These are phyloP conservation scores for Acleris literana DNA, from an alignment of 2,888 invertebrate species.

Conservation along the genomic window DNA sequence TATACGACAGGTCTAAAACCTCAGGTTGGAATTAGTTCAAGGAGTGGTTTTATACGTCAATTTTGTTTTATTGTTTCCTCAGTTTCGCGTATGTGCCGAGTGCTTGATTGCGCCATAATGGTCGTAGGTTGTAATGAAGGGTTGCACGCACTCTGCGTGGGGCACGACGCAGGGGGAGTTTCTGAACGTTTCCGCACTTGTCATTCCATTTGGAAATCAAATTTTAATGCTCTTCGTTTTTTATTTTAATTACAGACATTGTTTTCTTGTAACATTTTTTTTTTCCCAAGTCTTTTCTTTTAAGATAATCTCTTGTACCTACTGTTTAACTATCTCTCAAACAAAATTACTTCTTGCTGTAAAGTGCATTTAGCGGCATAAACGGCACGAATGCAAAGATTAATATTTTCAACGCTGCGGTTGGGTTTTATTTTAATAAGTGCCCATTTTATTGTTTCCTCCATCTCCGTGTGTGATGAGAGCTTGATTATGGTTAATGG, in stretches of 20 bases:
- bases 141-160: slow-evolving; percentile 75
- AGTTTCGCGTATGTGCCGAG: slow-evolving; percentile 79
- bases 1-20: slow-evolving; percentile 60
- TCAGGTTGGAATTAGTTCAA: slow-evolving; percentile 66
- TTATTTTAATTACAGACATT: slow-evolving; percentile 22
- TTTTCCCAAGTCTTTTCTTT: background rate
- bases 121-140: slow-evolving; percentile 77
- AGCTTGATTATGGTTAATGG: slow-evolving; percentile 75
- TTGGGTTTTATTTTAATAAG: slow-evolving; percentile 56
- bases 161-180: slow-evolving; percentile 66
- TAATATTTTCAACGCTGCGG: slow-evolving; percentile 8
- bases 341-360: too few species aligned
- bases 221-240: slow-evolving; percentile 28
- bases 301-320: background rate
- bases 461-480: slow-evolving; percentile 72
- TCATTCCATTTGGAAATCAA: slow-evolving; percentile 51
- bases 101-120: slow-evolving; percentile 79
- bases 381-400: too few species aligned
- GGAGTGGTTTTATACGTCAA: slow-evolving; percentile 77
- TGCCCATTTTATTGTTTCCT: slow-evolving; percentile 73
- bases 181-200: slow-evolving; percentile 71
- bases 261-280: background rate
- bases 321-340: background rate
- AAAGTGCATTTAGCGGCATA: too few species aligned
- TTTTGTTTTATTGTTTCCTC: slow-evolving; percentile 80